Evolutionary conservation across 2,888 invertebrate species (phyloP).

Genomic region (Mimumesa dahlbomi): DNA sequence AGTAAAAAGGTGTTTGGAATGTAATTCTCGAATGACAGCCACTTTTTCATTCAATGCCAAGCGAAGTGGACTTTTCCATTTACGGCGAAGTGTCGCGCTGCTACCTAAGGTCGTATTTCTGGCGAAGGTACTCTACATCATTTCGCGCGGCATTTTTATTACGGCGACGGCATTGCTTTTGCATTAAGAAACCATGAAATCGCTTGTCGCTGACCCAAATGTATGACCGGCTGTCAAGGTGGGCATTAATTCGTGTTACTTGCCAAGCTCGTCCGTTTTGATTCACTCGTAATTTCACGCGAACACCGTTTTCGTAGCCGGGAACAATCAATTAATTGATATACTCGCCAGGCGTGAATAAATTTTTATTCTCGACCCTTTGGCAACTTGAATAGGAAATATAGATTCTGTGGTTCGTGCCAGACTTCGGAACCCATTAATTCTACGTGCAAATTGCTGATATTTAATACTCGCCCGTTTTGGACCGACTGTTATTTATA

Average conservation of each 20-base stretch:
- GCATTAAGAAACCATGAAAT: slow-evolving; percentile 55
- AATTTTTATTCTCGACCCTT: no score
- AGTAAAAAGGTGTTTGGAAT: neutral
- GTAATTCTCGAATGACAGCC: neutral
- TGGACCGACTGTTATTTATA: no score
- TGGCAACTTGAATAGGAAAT: no score
- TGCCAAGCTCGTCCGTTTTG: slow-evolving; percentile 25
- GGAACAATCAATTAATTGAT: neutral
- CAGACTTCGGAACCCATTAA: no score
- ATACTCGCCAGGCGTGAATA: no score
- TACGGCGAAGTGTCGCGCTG: slow-evolving; percentile 62
- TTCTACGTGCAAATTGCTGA: no score
- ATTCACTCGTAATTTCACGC: slow-evolving; percentile 14
- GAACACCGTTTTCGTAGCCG: slow-evolving; percentile 1
- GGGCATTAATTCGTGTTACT: slow-evolving; percentile 45
- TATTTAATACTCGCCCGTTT: no score
- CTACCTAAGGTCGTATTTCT: slow-evolving; percentile 40
- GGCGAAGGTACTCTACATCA: slow-evolving; percentile 61
- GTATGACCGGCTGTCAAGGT: slow-evolving; percentile 65
- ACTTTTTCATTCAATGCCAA: slow-evolving; percentile 13
- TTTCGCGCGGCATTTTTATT: slow-evolving; percentile 67
- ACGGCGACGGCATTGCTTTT: slow-evolving; percentile 61
- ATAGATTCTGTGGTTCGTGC: no score
- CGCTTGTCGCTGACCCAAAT: slow-evolving; percentile 70
- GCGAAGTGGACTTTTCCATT: slow-evolving; percentile 57